These are phyloP conservation scores for Patella depressa DNA, from an alignment of 2,888 invertebrate species.

Conservation along the genomic window DNA sequence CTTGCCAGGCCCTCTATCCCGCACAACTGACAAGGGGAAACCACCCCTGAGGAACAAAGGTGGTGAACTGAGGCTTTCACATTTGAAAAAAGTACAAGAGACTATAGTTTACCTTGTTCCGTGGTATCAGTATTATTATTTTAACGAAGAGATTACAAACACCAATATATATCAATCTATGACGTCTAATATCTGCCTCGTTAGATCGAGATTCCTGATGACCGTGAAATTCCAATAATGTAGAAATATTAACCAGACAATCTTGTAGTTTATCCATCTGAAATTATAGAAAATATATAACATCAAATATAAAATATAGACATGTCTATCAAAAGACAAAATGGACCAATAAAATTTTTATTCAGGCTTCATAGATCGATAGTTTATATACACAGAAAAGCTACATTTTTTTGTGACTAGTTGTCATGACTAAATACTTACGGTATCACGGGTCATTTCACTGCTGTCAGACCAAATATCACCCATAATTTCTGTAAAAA, in stretches of 20 bases:
- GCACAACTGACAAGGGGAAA: too few relatives aligned
- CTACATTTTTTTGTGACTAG: too few relatives aligned
- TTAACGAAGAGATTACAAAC: constrained; percentile 49
- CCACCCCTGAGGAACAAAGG: too few relatives aligned
- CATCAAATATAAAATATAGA: not conserved
- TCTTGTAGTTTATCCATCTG: constrained; percentile 49
- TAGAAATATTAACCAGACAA: constrained; percentile 56
- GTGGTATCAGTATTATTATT: constrained; percentile 58
- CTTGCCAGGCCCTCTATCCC: too few relatives aligned
- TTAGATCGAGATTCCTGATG: constrained; percentile 46
- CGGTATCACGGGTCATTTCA: constrained; percentile 62
- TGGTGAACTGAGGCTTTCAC: too few relatives aligned
- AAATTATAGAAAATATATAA: constrained; percentile 5
- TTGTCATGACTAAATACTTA: constrained; percentile 34
- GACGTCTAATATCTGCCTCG: constrained; percentile 38
- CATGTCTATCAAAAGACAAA: too few relatives aligned
- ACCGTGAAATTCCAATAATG: constrained; percentile 61
- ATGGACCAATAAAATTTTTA: too few relatives aligned
- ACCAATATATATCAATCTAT: constrained; percentile 61
- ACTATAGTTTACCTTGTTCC: constrained; percentile 49
- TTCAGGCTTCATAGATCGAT: too few relatives aligned
- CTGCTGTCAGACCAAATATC: constrained; percentile 62
- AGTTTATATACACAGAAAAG: too few relatives aligned
- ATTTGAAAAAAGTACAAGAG: too few relatives aligned
- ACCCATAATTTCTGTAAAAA: constrained; percentile 11